Conservation (phyloP, 2,113 vertebrate genomes). For the Notarius quadriscutis region DNA sequence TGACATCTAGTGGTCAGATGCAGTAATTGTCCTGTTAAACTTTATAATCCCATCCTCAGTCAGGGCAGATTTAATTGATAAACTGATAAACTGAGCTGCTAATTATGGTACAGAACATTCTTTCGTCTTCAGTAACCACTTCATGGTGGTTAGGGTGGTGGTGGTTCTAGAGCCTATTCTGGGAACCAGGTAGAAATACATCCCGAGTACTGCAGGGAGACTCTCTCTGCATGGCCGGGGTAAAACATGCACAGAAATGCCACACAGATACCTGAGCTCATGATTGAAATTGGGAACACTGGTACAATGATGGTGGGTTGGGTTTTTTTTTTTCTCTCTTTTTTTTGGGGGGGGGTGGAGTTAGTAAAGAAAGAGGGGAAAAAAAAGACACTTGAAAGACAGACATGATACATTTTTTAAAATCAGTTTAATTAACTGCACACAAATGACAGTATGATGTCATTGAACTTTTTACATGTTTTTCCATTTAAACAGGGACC, state of each 20-base stretch:
- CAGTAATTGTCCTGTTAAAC: background rate
- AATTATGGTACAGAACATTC: background rate
- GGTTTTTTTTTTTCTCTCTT: no score
- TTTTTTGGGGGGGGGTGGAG: no score
- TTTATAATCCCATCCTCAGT: background rate
- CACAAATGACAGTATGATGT: conserved; percentile 76
- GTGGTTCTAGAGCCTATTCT: background rate
- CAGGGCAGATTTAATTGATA: background rate
- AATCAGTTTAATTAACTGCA: conserved; percentile 79
- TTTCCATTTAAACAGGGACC: conserved; percentile 66
- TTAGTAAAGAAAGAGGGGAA: background rate
- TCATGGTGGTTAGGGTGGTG: background rate
- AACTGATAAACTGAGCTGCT: background rate
- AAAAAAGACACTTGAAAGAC: conserved; percentile 61
- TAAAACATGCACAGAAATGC: background rate
- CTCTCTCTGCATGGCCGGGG: background rate
- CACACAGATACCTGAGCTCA: background rate
- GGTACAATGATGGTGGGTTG: background rate
- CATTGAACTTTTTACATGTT: conserved; percentile 71
- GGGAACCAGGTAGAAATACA: background rate
- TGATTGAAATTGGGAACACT: background rate
- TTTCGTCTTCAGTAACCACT: background rate
- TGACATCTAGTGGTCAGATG: conserved; percentile 44
- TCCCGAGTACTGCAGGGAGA: background rate
- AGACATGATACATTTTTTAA: conserved; percentile 63